Evolutionary conservation across 1,140 invertebrate genomes (phyloP), one percentile per base, ranked within the genome.

Genomic region (Drosophila aff.): DNA sequence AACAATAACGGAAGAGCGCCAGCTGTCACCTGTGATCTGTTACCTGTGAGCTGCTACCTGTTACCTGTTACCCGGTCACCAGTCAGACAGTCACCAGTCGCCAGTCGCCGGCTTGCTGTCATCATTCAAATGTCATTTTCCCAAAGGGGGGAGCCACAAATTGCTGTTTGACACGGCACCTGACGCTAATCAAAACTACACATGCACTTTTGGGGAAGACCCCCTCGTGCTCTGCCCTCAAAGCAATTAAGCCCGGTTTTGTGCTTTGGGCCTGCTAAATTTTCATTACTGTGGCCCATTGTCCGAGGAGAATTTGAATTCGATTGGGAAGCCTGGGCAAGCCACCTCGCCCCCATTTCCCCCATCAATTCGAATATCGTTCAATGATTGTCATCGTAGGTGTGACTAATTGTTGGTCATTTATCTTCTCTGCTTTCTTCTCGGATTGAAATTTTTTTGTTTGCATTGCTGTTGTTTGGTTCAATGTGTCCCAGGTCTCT

Each of bases 391-490:
- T 90, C 85, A 90, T 90, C 85, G 85, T 85, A 90, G 85, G 85
- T 90, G 85, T 90, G 86, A 90, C 85, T 91, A 90, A 90, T 90
- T 90, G 85, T 91, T 90, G 86, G 79, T 82, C 85, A 90, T 90
- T 90, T 90, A 90, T 90, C 85, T 90, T 90, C 78, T 80, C 59
- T 69, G 60, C 65, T 60, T 82, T 78, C 66, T 74, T 66, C 72
- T 68, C 52, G 50, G 59, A 59, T 72, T 57, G 47, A n/a, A 15
- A 26, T 21, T 75, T 74, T 52, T 63, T 36, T 36, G 47, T 26
- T 33, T 38, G 31, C 13, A 18, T 52, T 52, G 16, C 52, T 55
- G 52, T 38, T 55, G 33, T 38, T 38, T 21, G 52, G 31, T 10
- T 53, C 52, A 53, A 53, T 53, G 52, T 53, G 52, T 23, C 60